Evolutionary conservation across 1,140 invertebrate species (phyloP), one percentile per base, ranked within the genome.

Genomic region (Drosophila navojoa): DNA sequence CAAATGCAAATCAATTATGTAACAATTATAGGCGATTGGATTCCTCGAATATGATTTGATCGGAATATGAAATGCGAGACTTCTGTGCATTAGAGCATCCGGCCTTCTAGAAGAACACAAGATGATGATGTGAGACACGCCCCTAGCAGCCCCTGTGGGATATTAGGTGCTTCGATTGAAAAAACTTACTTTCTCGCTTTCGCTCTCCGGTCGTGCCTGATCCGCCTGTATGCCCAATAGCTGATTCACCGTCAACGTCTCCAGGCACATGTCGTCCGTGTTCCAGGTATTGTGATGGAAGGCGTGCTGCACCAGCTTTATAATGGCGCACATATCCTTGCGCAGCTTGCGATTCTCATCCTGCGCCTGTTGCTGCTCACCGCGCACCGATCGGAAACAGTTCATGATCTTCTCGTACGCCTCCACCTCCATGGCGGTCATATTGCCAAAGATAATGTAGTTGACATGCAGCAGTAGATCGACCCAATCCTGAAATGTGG

Each of bases 401-500:
- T 49, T n/a, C 10, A 68, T 52, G 9, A 89, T 75, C 59, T 80
- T 77, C n/a, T 61, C 27, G 27, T 64, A 72, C 0, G 85, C 66
- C 47, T 90, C 85, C 7, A 58, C 35, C 50, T 92, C 91, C 27
- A 92, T n/a, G 3, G 67, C 62, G 3, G 73, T 50, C 54, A 91
- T 76, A 50, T 91, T 86, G 29, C 53, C 58, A 27, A 92, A 64
- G 3, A 89, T 57, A 0, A 71, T 35, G 16, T 60, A 66, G 57
- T 91, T 91, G 0, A 90, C 68, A 15, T 81, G 66, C 3, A 90
- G 61, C 32, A 91, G 53, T 6, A 85, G 55, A 38, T 90, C 79
- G 13, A 92, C 81, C 91, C 91, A 92, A 58, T 92, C 91, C 19
- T 92, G 81, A 32, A 64, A 90, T 1, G 91, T 92, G 0, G 72